Base-by-base conservation (phyloP, 2,888 invertebrate genomes). In the Amblyteles armatorius region DNA sequence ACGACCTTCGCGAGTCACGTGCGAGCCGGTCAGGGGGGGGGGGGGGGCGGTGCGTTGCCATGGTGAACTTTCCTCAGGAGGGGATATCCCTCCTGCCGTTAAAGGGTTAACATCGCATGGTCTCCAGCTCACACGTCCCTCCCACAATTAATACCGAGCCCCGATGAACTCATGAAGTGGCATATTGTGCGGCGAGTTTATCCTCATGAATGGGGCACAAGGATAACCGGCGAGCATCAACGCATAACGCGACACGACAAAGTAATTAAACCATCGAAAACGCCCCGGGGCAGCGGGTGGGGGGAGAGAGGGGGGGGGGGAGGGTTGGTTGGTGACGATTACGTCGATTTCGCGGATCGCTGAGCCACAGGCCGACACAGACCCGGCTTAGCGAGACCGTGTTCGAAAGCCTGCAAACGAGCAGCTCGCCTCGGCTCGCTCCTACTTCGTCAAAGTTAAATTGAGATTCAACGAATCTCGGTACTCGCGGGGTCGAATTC, bases 381-480 rank as follows among this genome's bases (percentile, higher is more conserved):
- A 19, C 3, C 44, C 44, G 52, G 19, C 13, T 52, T n/a, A 57
- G 26, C 1, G 57, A 26, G 26, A 29, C 60, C n/a, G 26, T 26
- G 26, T 33, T 60, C 26, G 13, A 44, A 5, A 60, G 22, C 60
- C 60, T 60, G 22, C 33, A 60, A 60, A 60, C 60, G 60, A 60
- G 60, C 29, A 60, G 60, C 1, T 26, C 26, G 22, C 55, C 26
- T 26, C 16, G 13, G 9, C 60, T 33, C 13, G 60, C 29, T 29
- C 29, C 16, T 52, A 52, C 55, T 77, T 82, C 69, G 60, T 57
- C 69, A 77, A 76, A 82, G 76, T 77, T 77, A 82, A 82, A 82
- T 82, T 77, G 82, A 68, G 76, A 77, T 77, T 82, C 69, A 57
- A 57, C 69, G 29, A 77, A 82, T 77, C 82, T 76, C 82, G 44